Base-by-base conservation (phyloP, 2,797 vertebrate species). In the Typhlichthys subterraneus region DNA sequence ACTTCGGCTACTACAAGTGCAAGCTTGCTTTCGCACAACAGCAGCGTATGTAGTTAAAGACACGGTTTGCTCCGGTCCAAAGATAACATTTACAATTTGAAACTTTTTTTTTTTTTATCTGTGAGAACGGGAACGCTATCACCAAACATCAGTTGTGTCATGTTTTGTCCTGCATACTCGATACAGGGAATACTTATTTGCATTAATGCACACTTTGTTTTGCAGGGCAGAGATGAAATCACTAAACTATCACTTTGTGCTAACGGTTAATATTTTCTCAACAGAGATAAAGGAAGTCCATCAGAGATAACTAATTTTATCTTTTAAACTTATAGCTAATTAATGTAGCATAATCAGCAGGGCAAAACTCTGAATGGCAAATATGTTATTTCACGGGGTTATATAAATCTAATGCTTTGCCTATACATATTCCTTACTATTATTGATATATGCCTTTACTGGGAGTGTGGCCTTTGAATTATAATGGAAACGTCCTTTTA, bases 1-100 rank as follows among this genome's bases (percentile, higher is more conserved):
- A 94, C 86, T 99, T 97, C 71, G 94, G 92, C 81, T 99, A 99
- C 91, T 99, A 99, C 94, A 97, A 96, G 85, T 98, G 94, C 92
- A 99, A 96, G 85, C 92, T 99, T 77, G 91, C 95, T 2, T 89
- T 97, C 85, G 97, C 96, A 80, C 96, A 99, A 82, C 96, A 97
- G 81, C 97, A 96, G 75, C 90, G 97, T 99, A 95, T 84, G 97
- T 96, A 79, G 53, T 59, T 51, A 38, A 45, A 29, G 9, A 68
- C 47, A 29, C 23, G 0, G 23, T 29, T 29, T 29, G 23, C 23
- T 29, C 23, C 23, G 23, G 23, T 0, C 14, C 47, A 50, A 12
- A 70, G 60, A 53, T 11, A 42, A 45, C 12, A 57, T 70, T 63
- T 55, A 5, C 17, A 65, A 3, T 56, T 6, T 3, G 13, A 55